phyloP scores from a whole-genome alignment of 2,797 vertebrate species.

The Varecia variegata region DNA sequence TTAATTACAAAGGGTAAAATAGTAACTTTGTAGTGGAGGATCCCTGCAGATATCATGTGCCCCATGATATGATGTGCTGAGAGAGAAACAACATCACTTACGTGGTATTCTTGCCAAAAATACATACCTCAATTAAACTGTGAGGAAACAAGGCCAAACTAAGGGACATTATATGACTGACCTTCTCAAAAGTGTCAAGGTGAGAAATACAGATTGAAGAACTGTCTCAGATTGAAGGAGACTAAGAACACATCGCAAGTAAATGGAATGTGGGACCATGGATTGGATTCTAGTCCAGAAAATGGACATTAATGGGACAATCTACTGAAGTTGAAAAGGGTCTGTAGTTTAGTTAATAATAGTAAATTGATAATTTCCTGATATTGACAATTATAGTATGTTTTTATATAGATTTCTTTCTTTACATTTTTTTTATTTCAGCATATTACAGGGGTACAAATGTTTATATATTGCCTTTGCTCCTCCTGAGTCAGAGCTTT shows the following conservation, averaged over 20 bases:
- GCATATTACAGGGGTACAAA: too few relatives aligned
- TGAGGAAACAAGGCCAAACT: neutral
- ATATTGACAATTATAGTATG: neutral
- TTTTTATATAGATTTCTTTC: neutral
- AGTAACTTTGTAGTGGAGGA: neutral
- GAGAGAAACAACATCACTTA: neutral
- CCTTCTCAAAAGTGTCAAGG: neutral
- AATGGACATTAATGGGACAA: neutral
- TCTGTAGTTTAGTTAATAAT: neutral
- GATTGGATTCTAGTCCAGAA: neutral
- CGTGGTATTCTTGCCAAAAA: neutral
- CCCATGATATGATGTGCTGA: neutral
- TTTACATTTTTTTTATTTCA: too few relatives aligned
- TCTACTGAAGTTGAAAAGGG: neutral
- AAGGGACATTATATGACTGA: neutral
- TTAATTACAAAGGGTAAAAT: neutral
- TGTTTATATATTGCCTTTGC: too few relatives aligned
- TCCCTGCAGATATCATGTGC: neutral
- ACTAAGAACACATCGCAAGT: neutral
- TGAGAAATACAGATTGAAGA: neutral
- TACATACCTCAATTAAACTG: neutral
- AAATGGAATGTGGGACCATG: neutral
- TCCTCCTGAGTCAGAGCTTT: too few relatives aligned
- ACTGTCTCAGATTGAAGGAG: neutral
- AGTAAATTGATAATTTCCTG: neutral